Conservation (phyloP, 2,113 vertebrate genomes). For the Cheirogaleus medius region DNA sequence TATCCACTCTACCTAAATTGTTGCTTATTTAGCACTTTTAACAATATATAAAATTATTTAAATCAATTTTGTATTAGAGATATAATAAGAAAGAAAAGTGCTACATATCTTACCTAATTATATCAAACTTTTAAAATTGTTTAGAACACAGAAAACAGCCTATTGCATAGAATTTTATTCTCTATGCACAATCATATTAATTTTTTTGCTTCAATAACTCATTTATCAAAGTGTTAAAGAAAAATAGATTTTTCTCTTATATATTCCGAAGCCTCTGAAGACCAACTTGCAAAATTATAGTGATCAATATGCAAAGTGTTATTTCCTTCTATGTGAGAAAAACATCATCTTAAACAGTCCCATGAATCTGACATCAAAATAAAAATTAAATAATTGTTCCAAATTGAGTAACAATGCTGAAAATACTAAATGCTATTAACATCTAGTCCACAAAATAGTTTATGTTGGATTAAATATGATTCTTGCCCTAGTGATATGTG, state of each 20-base stretch:
- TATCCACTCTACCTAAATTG: background rate
- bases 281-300: background rate
- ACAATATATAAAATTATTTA: slow-evolving; percentile 27
- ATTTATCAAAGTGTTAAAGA: slow-evolving; percentile 36
- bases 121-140: background rate
- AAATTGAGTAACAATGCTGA: slow-evolving; percentile 17
- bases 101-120: background rate
- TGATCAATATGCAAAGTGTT: background rate
- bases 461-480: slow-evolving; percentile 7
- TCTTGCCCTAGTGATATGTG: background rate
- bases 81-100: background rate
- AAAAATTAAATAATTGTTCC: slow-evolving; percentile 31
- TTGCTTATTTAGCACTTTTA: slow-evolving; percentile 16
- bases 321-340: slow-evolving; percentile 20
- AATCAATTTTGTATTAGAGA: slow-evolving; percentile 2
- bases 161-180: slow-evolving; percentile 3
- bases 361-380: background rate
- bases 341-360: slow-evolving; percentile 16
- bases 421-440: slow-evolving; percentile 15
- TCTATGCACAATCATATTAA: background rate
- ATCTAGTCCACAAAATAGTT: background rate
- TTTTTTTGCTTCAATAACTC: background rate
- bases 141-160: background rate
- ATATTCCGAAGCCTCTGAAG: background rate
- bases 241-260: slow-evolving; percentile 34